Evolutionary conservation across 1,140 invertebrate species (phyloP), one percentile per base, ranked within the genome.

Genomic region (Calephelis nemesis): DNA sequence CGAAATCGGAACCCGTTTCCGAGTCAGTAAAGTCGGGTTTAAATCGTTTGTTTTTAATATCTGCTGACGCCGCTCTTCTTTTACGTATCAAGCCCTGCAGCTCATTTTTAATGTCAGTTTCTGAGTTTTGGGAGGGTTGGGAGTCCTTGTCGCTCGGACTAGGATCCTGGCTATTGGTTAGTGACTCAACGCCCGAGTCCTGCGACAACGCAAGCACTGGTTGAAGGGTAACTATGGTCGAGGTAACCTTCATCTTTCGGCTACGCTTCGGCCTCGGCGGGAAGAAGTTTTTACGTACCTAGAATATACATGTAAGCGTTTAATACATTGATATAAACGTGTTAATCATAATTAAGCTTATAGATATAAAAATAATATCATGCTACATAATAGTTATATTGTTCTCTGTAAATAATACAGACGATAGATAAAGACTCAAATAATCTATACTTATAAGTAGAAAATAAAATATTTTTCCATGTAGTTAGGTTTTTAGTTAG

Each of bases 201-300:
- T 81, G 75, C 12, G 80, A 81, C 40, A 81, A 63, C 49, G 73
- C 67, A 67, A 67, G 69, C 71, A 75, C 62, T 66, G 75, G 30
- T 40, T 63, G 62, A 13, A 66, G 68, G 39, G 67, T 66, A 47
- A 71, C 71, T 13, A 45, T 50, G 50, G 13, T 69, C 58, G 69
- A 54, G 52, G 45, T 45, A 50, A 40, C 64, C n/a, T 69, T 70
- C 15, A 54, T 47, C 60, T 69, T 78, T 13, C 39, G 64, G 76
- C 89, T 93, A 67, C 92, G 86, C 74, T 90, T 93, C 68, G 94
- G 94, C 73, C 94, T 88, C 54, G 94, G 93, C 13, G 94, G 94
- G 83, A 94, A 94, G 80, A 93, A 93, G 77, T 90, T 94, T 91
- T 94, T 95, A 77, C 94, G 90, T 72, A 93, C 92, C 94, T 95